These are phyloP conservation scores for Agonopterix arenella DNA, from an alignment of 2,888 invertebrate genomes.

Conservation along the genomic window DNA sequence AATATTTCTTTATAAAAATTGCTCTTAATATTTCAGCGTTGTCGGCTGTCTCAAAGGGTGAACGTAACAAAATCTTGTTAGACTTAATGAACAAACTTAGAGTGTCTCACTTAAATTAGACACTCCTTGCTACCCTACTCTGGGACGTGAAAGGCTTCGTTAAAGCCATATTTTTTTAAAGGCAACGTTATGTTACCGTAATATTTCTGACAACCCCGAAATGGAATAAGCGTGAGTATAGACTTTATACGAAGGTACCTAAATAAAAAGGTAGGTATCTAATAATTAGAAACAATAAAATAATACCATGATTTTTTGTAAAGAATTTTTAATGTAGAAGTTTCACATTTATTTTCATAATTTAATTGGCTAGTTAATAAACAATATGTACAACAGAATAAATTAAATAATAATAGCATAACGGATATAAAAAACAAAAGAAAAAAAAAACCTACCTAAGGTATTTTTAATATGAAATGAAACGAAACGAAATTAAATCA, in stretches of 20 bases:
- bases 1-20: slow-evolving; percentile 24
- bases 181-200: too few species aligned
- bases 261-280: neutral
- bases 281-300: neutral
- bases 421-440: too few species aligned
- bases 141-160: neutral
- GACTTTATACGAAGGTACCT: too few species aligned
- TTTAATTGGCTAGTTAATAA: too few species aligned
- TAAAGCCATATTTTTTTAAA: neutral
- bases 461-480: too few species aligned
- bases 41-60: slow-evolving; percentile 50
- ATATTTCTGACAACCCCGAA: too few species aligned
- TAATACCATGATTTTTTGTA: neutral
- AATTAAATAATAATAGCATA: too few species aligned
- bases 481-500: too few species aligned
- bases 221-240: neutral
- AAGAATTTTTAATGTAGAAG: neutral
- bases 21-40: slow-evolving; percentile 47
- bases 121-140: slow-evolving; percentile 34
- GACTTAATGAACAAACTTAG: slow-evolving; percentile 69
- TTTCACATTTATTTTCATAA: neutral
- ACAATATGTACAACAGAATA: too few species aligned
- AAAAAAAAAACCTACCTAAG: too few species aligned
- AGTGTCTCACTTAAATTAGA: slow-evolving; percentile 52
- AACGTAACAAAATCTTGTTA: slow-evolving; percentile 60